These are phyloP conservation scores for Apis florea DNA, from an alignment of 1,140 invertebrate genomes.

Conservation along the genomic window DNA sequence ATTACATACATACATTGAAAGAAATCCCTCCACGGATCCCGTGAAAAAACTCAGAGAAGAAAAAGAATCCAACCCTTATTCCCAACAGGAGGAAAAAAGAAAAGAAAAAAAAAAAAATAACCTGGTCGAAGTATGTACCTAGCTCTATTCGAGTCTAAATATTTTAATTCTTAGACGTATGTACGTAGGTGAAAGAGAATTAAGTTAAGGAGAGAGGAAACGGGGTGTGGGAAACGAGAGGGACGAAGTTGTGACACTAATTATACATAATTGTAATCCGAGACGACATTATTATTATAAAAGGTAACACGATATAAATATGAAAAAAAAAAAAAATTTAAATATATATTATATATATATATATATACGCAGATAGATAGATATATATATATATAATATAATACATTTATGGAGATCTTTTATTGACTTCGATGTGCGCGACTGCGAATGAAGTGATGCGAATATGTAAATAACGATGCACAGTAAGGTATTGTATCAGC, in stretches of 20 bases:
- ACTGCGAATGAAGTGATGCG: slow-evolving; percentile 48
- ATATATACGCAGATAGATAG: slow-evolving; percentile 61
- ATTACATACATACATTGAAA: slow-evolving; percentile 53
- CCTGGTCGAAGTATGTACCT: slow-evolving; percentile 54
- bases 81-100: neutral
- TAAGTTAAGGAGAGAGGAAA: neutral
- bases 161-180: slow-evolving; percentile 71
- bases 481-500: slow-evolving; percentile 67
- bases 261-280: slow-evolving; percentile 67
- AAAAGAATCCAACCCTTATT: slow-evolving; percentile 4
- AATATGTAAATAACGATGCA: slow-evolving; percentile 69
- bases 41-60: slow-evolving; percentile 11
- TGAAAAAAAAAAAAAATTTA: slow-evolving; percentile 72
- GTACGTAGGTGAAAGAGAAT: slow-evolving; percentile 4
- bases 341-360: slow-evolving; percentile 70
- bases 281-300: slow-evolving; percentile 69
- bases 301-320: slow-evolving; percentile 71
- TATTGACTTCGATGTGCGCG: slow-evolving; percentile 60
- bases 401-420: slow-evolving; percentile 68
- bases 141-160: slow-evolving; percentile 73
- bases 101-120: no score
- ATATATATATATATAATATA: slow-evolving; percentile 68
- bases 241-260: slow-evolving; percentile 48
- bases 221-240: neutral
- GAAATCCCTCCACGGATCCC: slow-evolving; percentile 48